Percentiles rank a stretch among this genome's conserved stretches.
Evolutionary conservation across 2,797 vertebrate species (phyloP).

Genomic region (Zenarchopterus dispar): DNA sequence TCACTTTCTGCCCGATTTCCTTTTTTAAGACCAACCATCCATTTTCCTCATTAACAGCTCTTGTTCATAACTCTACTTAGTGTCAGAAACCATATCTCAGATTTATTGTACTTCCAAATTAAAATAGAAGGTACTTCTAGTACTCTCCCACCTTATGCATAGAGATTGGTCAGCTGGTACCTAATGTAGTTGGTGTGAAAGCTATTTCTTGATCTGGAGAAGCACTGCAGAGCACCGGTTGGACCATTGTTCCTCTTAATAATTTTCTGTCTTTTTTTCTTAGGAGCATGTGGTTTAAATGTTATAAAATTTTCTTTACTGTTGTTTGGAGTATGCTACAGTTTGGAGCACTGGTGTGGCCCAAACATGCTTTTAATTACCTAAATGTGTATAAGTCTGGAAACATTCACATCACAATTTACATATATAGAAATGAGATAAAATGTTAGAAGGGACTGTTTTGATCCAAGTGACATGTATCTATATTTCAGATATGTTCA

Average conservation of each 20-base stretch:
- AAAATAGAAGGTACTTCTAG: too few relatives aligned
- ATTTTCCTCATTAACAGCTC: constrained; percentile 11
- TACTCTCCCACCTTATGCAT: not conserved
- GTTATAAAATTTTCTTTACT: not conserved
- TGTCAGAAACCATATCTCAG: constrained; percentile 5
- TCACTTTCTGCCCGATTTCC: constrained; percentile 1
- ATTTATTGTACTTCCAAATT: not conserved
- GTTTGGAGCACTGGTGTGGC: not conserved
- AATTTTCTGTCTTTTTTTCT: too few relatives aligned
- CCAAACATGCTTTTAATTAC: not conserved
- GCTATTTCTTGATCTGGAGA: not conserved
- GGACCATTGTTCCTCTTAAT: too few relatives aligned
- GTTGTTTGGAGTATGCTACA: not conserved
- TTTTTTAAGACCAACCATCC: constrained; percentile 3
- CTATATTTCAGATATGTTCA: too few relatives aligned
- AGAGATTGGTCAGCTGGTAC: not conserved
- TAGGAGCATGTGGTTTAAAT: too few relatives aligned
- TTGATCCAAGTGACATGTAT: too few relatives aligned
- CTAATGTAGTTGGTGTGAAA: not conserved
- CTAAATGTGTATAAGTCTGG: too few relatives aligned
- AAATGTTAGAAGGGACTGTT: too few relatives aligned
- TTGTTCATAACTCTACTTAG: constrained; percentile 31
- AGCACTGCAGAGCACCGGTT: not conserved
- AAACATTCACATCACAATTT: too few relatives aligned
- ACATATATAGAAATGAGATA: too few relatives aligned